Conservation (phyloP, 2,888 invertebrate genomes). For the Orthonevra nobilis region DNA sequence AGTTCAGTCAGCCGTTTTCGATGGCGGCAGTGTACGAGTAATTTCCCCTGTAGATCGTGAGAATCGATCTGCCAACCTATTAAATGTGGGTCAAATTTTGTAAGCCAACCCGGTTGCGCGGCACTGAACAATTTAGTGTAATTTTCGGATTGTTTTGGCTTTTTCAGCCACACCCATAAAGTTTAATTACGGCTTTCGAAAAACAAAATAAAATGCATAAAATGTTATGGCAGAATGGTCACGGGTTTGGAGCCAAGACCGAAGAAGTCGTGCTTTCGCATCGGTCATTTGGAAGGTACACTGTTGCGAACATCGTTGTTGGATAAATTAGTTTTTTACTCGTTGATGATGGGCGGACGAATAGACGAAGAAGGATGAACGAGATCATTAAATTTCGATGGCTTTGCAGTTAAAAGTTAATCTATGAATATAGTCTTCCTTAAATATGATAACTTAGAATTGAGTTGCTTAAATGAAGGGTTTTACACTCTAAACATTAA, state of each 20-base stretch:
- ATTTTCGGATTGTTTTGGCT: slow-evolving; percentile 45
- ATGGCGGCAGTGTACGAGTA: slow-evolving; percentile 27
- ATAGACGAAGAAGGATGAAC: no score
- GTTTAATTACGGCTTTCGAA: slow-evolving; percentile 55
- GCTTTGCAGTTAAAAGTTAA: no score
- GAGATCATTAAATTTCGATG: no score
- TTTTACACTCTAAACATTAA: no score
- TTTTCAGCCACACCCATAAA: slow-evolving; percentile 64
- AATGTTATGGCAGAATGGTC: slow-evolving; percentile 19
- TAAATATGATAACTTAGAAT: no score
- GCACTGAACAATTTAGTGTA: slow-evolving; percentile 52
- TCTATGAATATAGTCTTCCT: no score
- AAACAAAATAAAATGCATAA: slow-evolving; percentile 9
- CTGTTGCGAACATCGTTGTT: slow-evolving; percentile 5
- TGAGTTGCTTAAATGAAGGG: no score
- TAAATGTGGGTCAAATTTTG: slow-evolving; percentile 69
- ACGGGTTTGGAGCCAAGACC: not conserved
- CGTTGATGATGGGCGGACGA: no score
- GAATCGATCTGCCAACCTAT: slow-evolving; percentile 71
- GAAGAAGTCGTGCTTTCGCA: slow-evolving; percentile 49
- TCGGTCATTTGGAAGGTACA: slow-evolving; percentile 52
- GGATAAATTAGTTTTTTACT: no score
- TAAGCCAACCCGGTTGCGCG: slow-evolving; percentile 43
- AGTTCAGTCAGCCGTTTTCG: slow-evolving; percentile 26
- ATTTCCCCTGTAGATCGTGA: slow-evolving; percentile 66